Conservation (phyloP, 2,888 invertebrate species). For the Drosophila maculinotata region DNA sequence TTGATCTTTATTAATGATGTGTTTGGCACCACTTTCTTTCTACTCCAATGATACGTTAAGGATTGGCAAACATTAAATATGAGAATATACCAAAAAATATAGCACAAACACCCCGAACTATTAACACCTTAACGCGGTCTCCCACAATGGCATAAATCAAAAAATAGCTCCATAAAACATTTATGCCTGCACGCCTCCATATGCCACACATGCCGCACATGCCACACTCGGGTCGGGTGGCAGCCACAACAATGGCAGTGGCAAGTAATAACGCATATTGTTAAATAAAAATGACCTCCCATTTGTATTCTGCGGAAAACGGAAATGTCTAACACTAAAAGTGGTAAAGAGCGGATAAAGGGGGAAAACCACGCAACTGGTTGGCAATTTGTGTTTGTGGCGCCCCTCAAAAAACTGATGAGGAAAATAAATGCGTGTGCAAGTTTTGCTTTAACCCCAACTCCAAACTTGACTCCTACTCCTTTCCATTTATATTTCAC, state of each 20-base stretch:
- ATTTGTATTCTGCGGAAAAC: constrained; percentile 55
- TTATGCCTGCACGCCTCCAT: constrained; percentile 44
- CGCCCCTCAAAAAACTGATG: constrained; percentile 8
- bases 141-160: constrained; percentile 59
- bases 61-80: constrained; percentile 43
- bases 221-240: constrained; percentile 10
- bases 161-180: constrained; percentile 76
- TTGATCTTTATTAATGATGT: constrained; percentile 4
- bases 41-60: constrained; percentile 30
- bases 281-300: constrained; percentile 68
- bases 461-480: background rate
- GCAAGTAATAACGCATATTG: constrained; percentile 55
- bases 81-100: constrained; percentile 2
- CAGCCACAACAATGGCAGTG: constrained; percentile 20
- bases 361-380: constrained; percentile 68
- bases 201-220: constrained; percentile 20
- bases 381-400: constrained; percentile 57
- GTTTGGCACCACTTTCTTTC: constrained; percentile 2
- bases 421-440: constrained; percentile 49
- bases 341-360: constrained; percentile 5
- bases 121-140: constrained; percentile 70
- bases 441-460: constrained; percentile 9
- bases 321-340: constrained; percentile 64
- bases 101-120: constrained; percentile 55
- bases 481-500: constrained; percentile 1